These are phyloP conservation scores for Triplophysa yarkandensis DNA, from an alignment of 2,797 vertebrate species.

Conservation along the genomic window DNA sequence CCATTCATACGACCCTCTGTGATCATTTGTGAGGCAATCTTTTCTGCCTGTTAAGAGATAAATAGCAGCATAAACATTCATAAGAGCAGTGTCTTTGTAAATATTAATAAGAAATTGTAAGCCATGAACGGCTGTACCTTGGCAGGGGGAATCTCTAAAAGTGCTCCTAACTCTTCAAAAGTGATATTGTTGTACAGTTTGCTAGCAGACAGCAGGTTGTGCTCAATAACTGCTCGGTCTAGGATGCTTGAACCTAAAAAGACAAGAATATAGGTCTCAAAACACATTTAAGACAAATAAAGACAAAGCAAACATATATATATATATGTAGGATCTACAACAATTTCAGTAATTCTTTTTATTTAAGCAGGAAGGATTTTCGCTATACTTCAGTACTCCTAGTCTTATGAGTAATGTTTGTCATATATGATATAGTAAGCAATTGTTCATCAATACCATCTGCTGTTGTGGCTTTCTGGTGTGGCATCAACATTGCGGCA, in stretches of 20 bases:
- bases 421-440: not conserved
- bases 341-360: too few species aligned
- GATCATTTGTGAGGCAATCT: constrained; percentile 99
- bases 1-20: constrained; percentile 98
- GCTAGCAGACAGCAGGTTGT: constrained; percentile 96
- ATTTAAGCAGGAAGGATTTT: too few species aligned
- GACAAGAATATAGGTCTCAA: not conserved
- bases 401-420: too few species aligned
- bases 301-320: too few species aligned
- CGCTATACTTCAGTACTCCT: too few species aligned
- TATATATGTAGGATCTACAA: too few species aligned
- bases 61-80: not conserved
- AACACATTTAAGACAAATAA: not conserved
- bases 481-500: constrained; percentile 97
- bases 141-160: constrained; percentile 96
- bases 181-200: constrained; percentile 99
- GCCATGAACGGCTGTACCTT: constrained; percentile 77
- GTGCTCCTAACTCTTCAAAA: constrained; percentile 95
- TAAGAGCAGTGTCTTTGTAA: not conserved
- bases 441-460: constrained; percentile 64
- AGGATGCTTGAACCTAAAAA: constrained; percentile 93
- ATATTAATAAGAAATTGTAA: not conserved
- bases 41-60: constrained; percentile 83
- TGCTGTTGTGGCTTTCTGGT: constrained; percentile 96
- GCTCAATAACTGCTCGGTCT: constrained; percentile 97